phyloP scores from a whole-genome alignment of 2,113 vertebrate species.

The Sus scrofa region DNA sequence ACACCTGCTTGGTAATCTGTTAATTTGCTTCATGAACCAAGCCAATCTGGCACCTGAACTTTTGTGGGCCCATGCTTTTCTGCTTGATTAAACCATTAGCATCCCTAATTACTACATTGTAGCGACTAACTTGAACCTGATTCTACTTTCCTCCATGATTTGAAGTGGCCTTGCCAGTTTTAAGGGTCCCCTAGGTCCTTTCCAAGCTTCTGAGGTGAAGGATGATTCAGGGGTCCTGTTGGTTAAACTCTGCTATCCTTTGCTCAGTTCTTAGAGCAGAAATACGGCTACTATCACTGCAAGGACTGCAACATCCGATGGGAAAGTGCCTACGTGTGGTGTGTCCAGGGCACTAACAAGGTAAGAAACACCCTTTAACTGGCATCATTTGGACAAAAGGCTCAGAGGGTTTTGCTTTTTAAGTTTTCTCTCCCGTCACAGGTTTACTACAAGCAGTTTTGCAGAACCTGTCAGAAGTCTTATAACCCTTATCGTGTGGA shows the following conservation, averaged over 20 bases:
- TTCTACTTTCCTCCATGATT: neutral
- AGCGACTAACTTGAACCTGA: neutral
- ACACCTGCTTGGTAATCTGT: neutral
- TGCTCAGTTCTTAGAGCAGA: slow-evolving; percentile 97
- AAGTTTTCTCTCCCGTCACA: slow-evolving; percentile 72
- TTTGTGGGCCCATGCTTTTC: neutral
- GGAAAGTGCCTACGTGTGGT: slow-evolving; percentile 99
- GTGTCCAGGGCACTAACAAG: slow-evolving; percentile 98
- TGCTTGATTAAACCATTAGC: neutral
- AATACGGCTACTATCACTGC: slow-evolving; percentile 98
- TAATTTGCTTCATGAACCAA: neutral
- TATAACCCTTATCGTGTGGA: slow-evolving; percentile 98
- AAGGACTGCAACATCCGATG: slow-evolving; percentile 96
- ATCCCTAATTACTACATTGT: neutral
- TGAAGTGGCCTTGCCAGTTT: neutral
- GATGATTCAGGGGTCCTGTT: neutral
- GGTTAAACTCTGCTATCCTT: neutral
- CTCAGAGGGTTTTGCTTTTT: neutral
- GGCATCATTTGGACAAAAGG: rapidly evolving
- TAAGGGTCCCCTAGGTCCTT: neutral
- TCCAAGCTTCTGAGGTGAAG: neutral
- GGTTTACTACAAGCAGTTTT: slow-evolving; percentile 99
- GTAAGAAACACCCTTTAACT: slow-evolving; percentile 72
- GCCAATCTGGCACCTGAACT: neutral
- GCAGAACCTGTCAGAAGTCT: slow-evolving; percentile 96